These are phyloP conservation scores for Anableps anableps DNA, from an alignment of 2,797 vertebrate genomes.

Conservation along the genomic window DNA sequence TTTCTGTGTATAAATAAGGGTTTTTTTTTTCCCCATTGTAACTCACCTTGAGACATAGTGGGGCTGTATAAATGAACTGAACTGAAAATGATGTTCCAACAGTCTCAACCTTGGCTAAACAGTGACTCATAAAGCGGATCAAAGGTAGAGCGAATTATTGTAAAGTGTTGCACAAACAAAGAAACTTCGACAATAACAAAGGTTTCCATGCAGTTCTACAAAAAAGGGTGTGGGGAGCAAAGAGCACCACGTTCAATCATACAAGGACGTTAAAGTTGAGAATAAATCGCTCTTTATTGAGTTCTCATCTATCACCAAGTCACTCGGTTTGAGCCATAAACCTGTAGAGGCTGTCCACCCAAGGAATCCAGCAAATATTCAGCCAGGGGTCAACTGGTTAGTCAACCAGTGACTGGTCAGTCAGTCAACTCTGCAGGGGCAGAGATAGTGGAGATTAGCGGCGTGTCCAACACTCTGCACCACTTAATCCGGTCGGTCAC, in stretches of 20 bases:
- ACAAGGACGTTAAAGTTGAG: background rate
- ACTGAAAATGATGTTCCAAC: background rate
- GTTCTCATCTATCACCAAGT: background rate
- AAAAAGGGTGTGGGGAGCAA: background rate
- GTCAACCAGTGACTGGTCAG: background rate
- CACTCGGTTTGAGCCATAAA: background rate
- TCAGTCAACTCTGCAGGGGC: conserved; percentile 11
- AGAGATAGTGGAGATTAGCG: conserved; percentile 68
- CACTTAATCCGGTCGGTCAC: conserved; percentile 77
- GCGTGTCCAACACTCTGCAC: conserved; percentile 65
- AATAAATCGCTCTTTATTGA: background rate
- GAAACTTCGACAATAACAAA: background rate
- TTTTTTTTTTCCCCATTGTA: background rate
- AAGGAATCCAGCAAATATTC: background rate
- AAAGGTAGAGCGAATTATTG: background rate
- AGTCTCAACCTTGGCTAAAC: background rate
- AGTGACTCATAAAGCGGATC: background rate
- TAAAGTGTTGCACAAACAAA: background rate
- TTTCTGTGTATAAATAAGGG: background rate
- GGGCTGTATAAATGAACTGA: background rate
- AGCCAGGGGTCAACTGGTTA: background rate
- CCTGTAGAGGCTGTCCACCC: background rate
- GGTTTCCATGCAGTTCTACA: background rate
- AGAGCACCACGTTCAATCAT: background rate
- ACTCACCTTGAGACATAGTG: too few species aligned